Conservation (phyloP, 2,888 invertebrate genomes). For the Cyrtodaria siliqua region DNA sequence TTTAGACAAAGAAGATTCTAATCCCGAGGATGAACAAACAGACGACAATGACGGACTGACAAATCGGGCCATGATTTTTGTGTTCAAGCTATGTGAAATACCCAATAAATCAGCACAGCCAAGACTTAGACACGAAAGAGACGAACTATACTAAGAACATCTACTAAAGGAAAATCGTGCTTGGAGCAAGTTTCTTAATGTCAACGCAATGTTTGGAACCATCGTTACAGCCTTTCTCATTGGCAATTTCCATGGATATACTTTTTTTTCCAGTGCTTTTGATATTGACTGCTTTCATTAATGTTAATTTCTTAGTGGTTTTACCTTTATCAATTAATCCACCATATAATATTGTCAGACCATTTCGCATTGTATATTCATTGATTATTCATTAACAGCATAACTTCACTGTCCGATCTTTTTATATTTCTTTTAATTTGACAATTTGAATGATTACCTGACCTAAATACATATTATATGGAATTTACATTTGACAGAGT, state of each 20-base stretch:
- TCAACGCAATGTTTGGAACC: slow-evolving; percentile 60
- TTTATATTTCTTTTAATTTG: no score
- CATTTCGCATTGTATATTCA: no score
- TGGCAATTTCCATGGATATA: slow-evolving; percentile 56
- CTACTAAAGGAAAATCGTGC: slow-evolving; percentile 48
- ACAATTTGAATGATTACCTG: no score
- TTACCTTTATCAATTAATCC: no score
- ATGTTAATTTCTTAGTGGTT: no score
- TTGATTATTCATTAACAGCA: no score
- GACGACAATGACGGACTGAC: background rate
- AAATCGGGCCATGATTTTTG: no score
- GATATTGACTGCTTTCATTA: no score
- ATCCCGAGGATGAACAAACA: background rate
- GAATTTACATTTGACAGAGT: no score
- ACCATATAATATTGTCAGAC: no score
- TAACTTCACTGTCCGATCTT: no score
- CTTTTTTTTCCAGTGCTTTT: slow-evolving; percentile 33
- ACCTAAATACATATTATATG: no score
- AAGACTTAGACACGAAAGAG: background rate
- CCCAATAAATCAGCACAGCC: slow-evolving; percentile 7
- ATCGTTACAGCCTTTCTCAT: slow-evolving; percentile 53
- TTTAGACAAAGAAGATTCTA: slow-evolving; percentile 3
- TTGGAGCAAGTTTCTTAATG: slow-evolving; percentile 50
- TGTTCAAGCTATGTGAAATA: slow-evolving; percentile 43
- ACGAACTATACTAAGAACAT: slow-evolving; percentile 17